Conservation (phyloP, 2,888 invertebrate genomes). For the Pollenia labialis region DNA sequence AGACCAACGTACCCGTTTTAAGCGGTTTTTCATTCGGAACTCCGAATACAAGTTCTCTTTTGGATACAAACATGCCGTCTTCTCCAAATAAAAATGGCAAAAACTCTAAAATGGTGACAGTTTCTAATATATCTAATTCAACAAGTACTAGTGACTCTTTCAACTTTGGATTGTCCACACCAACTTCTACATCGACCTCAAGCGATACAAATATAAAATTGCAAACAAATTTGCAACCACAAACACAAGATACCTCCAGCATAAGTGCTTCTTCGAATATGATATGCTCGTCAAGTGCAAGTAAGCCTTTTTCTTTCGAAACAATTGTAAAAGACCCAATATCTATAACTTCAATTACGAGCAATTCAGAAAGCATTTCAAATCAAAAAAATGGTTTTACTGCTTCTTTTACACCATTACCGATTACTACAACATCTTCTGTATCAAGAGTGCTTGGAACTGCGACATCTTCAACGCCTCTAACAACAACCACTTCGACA, state of each 20-base stretch:
- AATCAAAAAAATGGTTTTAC: constrained; percentile 16
- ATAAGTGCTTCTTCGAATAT: not conserved
- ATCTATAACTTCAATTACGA: not conserved
- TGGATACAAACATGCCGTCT: not conserved
- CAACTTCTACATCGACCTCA: not conserved
- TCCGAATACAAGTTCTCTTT: not conserved
- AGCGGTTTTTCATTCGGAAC: constrained; percentile 40
- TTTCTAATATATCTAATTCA: constrained; percentile 8
- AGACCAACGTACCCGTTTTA: constrained; percentile 25
- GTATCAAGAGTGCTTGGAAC: constrained; percentile 9
- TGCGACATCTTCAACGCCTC: not conserved
- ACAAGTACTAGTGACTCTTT: not conserved
- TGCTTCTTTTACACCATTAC: not conserved
- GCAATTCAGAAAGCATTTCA: not conserved
- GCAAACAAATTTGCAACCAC: not conserved
- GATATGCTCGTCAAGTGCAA: not conserved
- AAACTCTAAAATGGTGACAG: not conserved
- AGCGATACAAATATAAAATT: constrained; percentile 5
- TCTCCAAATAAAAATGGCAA: not conserved
- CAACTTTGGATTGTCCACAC: constrained; percentile 2
- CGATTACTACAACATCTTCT: not conserved
- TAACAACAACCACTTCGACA: constrained; percentile 15
- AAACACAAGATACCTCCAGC: not conserved
- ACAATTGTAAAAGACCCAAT: constrained; percentile 9
- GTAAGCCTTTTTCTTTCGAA: constrained; percentile 6